Percentiles rank a stretch among this genome's conserved stretches.
phyloP scores from a whole-genome alignment of 1,140 invertebrate genomes.

The Tetragonula clypearis region DNA sequence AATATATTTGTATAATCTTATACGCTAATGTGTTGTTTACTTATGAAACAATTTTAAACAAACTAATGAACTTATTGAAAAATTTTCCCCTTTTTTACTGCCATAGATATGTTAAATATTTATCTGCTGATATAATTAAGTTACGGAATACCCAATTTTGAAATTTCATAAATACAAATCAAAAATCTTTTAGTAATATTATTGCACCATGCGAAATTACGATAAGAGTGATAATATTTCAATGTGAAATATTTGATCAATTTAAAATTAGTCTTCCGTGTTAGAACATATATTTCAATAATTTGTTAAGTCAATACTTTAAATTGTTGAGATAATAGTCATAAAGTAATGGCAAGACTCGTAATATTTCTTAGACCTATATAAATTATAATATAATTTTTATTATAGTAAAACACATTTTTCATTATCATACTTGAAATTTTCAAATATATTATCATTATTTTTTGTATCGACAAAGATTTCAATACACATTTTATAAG shows the following conservation, averaged over 20 bases:
- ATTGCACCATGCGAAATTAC: constrained; percentile 36
- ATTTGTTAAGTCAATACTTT: constrained; percentile 54
- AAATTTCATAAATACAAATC: constrained; percentile 35
- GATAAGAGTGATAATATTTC: constrained; percentile 41
- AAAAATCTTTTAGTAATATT: constrained; percentile 33
- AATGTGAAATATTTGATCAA: constrained; percentile 53
- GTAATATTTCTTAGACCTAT: constrained; percentile 51
- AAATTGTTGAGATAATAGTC: constrained; percentile 61
- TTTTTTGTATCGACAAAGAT: constrained; percentile 21
- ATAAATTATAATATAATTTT: constrained; percentile 26
- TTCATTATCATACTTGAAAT: constrained; percentile 20
- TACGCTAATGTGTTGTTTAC: constrained; percentile 47
- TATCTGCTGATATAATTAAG: constrained; percentile 48
- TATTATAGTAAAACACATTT: constrained; percentile 34
- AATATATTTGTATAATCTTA: constrained; percentile 52
- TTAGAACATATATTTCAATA: constrained; percentile 64
- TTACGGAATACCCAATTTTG: constrained; percentile 33
- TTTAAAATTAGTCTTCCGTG: constrained; percentile 74
- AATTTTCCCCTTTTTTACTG: constrained; percentile 71
- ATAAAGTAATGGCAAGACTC: constrained; percentile 32
- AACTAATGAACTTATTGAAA: constrained; percentile 41
- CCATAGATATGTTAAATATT: constrained; percentile 66
- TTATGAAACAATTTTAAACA: constrained; percentile 46
- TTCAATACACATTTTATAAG: constrained; percentile 21
- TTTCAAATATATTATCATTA: constrained; percentile 27